Conservation (phyloP, 2,113 vertebrate genomes). For the Chaetura pelagica region DNA sequence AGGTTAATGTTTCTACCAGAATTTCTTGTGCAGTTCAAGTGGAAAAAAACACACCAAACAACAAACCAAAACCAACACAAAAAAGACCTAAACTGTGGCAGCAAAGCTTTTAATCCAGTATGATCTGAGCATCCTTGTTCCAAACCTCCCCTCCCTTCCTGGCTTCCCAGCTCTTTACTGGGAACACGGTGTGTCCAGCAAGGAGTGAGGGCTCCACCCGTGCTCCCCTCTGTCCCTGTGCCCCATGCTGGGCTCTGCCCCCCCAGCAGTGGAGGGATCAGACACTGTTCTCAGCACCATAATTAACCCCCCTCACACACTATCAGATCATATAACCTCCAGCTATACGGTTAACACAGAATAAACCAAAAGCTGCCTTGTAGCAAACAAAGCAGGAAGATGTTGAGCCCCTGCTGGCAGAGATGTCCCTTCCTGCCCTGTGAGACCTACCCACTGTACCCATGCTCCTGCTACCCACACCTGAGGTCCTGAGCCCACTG, state of each 20-base stretch:
- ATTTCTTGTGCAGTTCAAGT: neutral
- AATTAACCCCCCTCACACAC: neutral
- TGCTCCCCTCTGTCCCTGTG: neutral
- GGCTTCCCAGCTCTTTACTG: neutral
- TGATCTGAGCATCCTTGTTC: constrained; percentile 20
- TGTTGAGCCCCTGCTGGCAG: fast-evolving
- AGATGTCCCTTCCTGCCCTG: neutral
- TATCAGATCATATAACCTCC: neutral
- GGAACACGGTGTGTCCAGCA: fast-evolving
- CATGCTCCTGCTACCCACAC: neutral
- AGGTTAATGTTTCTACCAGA: neutral
- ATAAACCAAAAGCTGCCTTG: neutral
- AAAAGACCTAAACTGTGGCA: neutral
- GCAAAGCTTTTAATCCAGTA: constrained; percentile 51
- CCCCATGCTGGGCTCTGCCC: fast-evolving
- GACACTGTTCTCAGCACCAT: neutral
- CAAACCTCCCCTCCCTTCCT: constrained; percentile 35
- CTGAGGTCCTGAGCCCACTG: fast-evolving
- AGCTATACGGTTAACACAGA: fast-evolving
- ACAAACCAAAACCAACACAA: too few species aligned
- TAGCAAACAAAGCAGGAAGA: fast-evolving
- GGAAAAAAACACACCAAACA: too few species aligned
- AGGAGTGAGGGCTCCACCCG: neutral
- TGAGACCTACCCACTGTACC: fast-evolving
- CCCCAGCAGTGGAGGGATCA: neutral